Evolutionary conservation across 2,888 invertebrate genomes (phyloP), one percentile per base, ranked within the genome.

Genomic region (Deilephila elpenor): DNA sequence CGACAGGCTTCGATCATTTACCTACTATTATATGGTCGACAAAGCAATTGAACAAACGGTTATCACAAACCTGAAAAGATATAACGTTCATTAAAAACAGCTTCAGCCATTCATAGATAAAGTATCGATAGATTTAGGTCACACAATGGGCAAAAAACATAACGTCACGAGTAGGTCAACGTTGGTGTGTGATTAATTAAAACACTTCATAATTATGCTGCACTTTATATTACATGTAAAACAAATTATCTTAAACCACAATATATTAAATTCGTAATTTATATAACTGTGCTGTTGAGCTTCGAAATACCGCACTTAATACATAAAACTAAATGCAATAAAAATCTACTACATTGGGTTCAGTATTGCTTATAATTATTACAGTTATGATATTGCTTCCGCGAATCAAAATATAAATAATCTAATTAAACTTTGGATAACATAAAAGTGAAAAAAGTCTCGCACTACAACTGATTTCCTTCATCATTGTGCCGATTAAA

Each of bases 171-270:
- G 25, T 25, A 25, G 19, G 11, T 17, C 17, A 7, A 14, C 6
- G 4, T 19, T 62, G 34, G 7, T 34, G 14, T 44, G 56, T 34
- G 51, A n/a, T n/a, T 14, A 74, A 83, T 81, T 81, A 80, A 84
- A 81, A 84, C 77, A 71, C 77, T 64, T 75, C 5, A 75, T 67
- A 29, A 79, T 73, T 83, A 80, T 83, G 80, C 79, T 84, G 78
- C 76, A 82, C 80, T 81, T 85, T 84, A 78, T 85, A 81, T 83
- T 86, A 81, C 83, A 83, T 83, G 83, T 80, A 79, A 80, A 85
- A 81, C 78, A 83, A 83, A 75, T 81, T 80, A 81, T 79, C 77
- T 76, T 81, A 83, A 78, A 76, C 79, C 80, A 79, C 79, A 81
- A 78, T 75, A 77, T 73, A 78, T 75, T 74, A 78, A 75, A 78